These are phyloP conservation scores for Otolemur garnettii DNA, from an alignment of 2,113 vertebrate genomes.

Conservation along the genomic window DNA sequence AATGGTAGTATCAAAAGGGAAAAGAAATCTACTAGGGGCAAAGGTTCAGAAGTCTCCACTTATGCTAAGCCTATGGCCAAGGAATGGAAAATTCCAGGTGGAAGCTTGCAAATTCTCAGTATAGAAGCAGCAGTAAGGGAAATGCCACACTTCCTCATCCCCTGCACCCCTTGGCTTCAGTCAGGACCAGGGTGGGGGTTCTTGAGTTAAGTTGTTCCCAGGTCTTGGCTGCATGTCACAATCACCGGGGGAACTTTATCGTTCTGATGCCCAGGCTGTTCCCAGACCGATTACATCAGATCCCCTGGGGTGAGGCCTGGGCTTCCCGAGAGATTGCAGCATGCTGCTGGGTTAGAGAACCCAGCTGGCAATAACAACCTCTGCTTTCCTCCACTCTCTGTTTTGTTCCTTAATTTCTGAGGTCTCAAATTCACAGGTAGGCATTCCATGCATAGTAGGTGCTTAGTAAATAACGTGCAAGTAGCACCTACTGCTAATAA, in stretches of 20 bases:
- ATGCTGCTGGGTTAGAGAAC: not conserved
- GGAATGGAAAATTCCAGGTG: conserved; percentile 75
- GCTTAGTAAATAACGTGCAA: not conserved
- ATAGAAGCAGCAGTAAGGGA: not conserved
- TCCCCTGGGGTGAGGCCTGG: not conserved
- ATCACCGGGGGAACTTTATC: not conserved
- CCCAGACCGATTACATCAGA: not conserved
- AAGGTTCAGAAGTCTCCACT: not conserved
- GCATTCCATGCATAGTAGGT: not conserved
- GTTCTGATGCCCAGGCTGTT: not conserved
- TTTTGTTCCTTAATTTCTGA: not conserved
- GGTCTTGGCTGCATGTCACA: not conserved
- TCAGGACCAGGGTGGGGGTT: not conserved
- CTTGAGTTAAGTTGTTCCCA: not conserved
- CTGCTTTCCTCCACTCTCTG: not conserved
- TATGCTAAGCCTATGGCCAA: not conserved
- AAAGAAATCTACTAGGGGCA: not conserved
- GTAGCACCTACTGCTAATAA: not conserved
- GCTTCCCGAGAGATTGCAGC: not conserved
- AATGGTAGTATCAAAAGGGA: not conserved
- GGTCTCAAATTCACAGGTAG: not conserved
- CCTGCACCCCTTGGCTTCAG: not conserved
- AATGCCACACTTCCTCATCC: not conserved
- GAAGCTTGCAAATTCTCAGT: conserved; percentile 47
- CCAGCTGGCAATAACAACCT: not conserved